A percentile compares a stretch with the other conserved stretches of the same genome.
These are phyloP conservation scores for Macrochelys suwanniensis DNA, from an alignment of 2,797 vertebrate genomes.

Conservation along the genomic window DNA sequence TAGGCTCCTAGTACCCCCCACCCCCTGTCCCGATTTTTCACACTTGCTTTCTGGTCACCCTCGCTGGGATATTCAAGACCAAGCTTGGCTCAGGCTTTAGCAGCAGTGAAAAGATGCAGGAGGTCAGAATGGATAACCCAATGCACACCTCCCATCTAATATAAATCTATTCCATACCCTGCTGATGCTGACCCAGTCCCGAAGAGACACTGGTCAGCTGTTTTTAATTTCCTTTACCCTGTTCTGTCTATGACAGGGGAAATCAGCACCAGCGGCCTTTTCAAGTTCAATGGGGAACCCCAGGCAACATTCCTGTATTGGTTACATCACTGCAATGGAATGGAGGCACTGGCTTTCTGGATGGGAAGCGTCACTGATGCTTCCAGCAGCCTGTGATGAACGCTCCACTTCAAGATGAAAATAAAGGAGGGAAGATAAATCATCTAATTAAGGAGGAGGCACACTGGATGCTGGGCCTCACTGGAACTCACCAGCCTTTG, in stretches of 20 bases:
- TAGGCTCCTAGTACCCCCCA: too few species aligned
- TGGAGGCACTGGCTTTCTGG: too few species aligned
- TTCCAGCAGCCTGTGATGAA: not conserved
- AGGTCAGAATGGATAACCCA: not conserved
- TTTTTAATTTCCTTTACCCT: not conserved
- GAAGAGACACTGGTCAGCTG: accelerated
- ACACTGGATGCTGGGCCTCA: not conserved
- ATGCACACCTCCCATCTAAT: too few species aligned
- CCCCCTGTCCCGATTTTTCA: too few species aligned
- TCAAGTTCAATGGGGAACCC: accelerated
- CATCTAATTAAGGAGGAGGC: accelerated
- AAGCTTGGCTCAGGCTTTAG: not conserved
- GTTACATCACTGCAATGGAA: not conserved
- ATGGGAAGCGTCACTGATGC: not conserved
- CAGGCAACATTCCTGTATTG: accelerated
- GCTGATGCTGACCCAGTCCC: accelerated
- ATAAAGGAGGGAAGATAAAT: accelerated
- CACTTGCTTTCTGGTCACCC: too few species aligned
- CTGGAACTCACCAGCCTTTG: not conserved
- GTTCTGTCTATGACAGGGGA: not conserved
- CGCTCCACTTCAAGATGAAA: not conserved
- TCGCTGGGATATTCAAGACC: not conserved
- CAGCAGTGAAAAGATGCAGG: not conserved
- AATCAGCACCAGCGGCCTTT: not conserved
- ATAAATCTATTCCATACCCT: not conserved